A percentile compares a stretch with the other conserved stretches of the same genome.
phyloP scores from a whole-genome alignment of 2,888 invertebrate genomes.

The Parnassius orleans region DNA sequence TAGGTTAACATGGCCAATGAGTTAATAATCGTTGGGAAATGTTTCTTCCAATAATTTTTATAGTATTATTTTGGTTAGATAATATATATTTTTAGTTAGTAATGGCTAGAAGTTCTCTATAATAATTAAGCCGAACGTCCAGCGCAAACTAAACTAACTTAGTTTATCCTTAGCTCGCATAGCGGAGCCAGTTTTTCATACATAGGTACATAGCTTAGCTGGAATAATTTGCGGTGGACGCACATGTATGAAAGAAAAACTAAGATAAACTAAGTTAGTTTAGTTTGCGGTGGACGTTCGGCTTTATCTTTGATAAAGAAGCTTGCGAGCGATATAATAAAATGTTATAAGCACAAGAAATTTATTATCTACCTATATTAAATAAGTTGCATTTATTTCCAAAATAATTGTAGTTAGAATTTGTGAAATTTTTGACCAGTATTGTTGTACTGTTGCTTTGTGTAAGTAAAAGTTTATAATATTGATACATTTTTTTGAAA shows the following conservation, averaged over 20 bases:
- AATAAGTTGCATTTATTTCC: conserved; percentile 22
- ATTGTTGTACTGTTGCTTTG: conserved; percentile 8
- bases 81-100: not conserved
- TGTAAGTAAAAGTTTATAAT: conserved; percentile 14
- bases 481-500: conserved; percentile 1
- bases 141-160: no score
- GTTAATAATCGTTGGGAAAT: not conserved
- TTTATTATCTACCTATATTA: conserved; percentile 3
- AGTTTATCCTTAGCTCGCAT: no score
- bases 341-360: conserved; percentile 9
- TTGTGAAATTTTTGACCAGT: conserved; percentile 5
- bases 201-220: no score
- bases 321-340: not conserved
- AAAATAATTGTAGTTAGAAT: conserved; percentile 1
- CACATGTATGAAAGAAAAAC: no score
- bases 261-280: no score
- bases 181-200: no score
- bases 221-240: no score
- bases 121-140: no score
- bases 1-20: not conserved
- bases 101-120: conserved; percentile 5
- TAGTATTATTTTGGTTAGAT: not conserved
- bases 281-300: no score
- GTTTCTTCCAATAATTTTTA: conserved; percentile 13
- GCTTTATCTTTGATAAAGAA: conserved; percentile 2